These are phyloP conservation scores for Prionailurus bengalensis DNA, from an alignment of 2,113 vertebrate species.

Conservation along the genomic window DNA sequence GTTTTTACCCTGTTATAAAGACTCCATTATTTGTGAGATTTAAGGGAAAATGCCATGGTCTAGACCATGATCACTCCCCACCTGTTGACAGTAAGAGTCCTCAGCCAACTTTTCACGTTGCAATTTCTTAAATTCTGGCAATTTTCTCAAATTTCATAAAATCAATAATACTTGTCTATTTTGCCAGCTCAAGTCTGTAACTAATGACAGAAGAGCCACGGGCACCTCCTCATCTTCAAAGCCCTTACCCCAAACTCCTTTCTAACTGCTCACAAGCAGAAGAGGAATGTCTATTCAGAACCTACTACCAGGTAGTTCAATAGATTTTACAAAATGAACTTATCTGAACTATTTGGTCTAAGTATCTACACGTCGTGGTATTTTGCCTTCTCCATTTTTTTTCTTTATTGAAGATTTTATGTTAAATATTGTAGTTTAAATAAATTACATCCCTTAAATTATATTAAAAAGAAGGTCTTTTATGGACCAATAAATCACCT, in stretches of 20 bases:
- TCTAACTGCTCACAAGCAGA: neutral
- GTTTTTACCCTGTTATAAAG: neutral
- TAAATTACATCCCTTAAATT: neutral
- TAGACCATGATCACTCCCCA: neutral
- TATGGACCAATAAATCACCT: neutral
- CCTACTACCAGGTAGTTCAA: neutral
- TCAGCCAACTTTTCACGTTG: neutral
- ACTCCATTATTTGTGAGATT: neutral
- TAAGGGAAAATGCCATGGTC: neutral
- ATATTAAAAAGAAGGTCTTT: neutral
- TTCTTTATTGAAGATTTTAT: conserved; percentile 1
- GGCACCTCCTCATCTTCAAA: neutral
- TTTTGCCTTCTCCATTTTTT: neutral
- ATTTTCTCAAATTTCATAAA: conserved; percentile 11
- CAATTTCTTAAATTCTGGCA: neutral
- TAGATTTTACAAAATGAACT: neutral
- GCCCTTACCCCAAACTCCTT: neutral
- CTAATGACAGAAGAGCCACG: neutral
- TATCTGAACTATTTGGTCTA: neutral
- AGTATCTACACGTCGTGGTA: neutral
- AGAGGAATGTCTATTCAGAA: neutral
- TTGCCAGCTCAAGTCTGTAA: neutral
- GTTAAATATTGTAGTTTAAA: neutral
- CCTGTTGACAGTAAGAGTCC: neutral
- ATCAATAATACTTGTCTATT: neutral